phyloP scores from a whole-genome alignment of 2,113 vertebrate species.

The Hystrix cristata region DNA sequence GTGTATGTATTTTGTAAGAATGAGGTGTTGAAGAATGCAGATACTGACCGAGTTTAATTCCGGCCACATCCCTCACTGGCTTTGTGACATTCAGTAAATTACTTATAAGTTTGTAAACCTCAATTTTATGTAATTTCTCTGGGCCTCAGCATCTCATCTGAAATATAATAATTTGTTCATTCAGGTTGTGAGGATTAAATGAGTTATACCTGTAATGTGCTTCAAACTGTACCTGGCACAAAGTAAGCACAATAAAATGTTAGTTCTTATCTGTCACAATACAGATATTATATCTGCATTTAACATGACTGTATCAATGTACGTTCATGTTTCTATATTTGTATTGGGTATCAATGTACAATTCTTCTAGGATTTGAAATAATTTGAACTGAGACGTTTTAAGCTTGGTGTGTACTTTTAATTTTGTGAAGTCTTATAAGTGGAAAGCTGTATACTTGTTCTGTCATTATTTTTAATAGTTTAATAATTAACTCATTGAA shows the following conservation, averaged over 20 bases:
- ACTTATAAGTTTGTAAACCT: background rate
- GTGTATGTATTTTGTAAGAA: background rate
- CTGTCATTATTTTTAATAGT: constrained; percentile 80
- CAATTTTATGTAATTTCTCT: background rate
- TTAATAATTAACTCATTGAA: constrained; percentile 78
- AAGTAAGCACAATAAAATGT: background rate
- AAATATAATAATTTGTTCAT: background rate
- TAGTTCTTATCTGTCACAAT: background rate
- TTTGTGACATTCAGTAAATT: constrained; percentile 12
- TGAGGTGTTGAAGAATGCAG: background rate
- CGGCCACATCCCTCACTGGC: background rate
- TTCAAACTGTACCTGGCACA: background rate
- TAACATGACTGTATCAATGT: background rate
- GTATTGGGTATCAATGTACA: background rate
- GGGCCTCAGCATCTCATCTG: background rate
- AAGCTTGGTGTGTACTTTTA: constrained; percentile 46
- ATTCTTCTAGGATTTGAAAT: constrained; percentile 67
- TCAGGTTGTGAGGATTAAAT: background rate
- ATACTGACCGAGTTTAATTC: background rate
- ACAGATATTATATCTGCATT: background rate
- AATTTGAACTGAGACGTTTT: constrained; percentile 56
- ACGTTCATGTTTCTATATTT: constrained; percentile 23
- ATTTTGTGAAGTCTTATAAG: constrained; percentile 72
- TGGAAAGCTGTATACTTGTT: constrained; percentile 62
- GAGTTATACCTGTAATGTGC: background rate